Percentiles rank a stretch among this genome's conserved stretches.
phyloP scores from a whole-genome alignment of 2,888 invertebrate genomes.

The Nezara viridula region DNA sequence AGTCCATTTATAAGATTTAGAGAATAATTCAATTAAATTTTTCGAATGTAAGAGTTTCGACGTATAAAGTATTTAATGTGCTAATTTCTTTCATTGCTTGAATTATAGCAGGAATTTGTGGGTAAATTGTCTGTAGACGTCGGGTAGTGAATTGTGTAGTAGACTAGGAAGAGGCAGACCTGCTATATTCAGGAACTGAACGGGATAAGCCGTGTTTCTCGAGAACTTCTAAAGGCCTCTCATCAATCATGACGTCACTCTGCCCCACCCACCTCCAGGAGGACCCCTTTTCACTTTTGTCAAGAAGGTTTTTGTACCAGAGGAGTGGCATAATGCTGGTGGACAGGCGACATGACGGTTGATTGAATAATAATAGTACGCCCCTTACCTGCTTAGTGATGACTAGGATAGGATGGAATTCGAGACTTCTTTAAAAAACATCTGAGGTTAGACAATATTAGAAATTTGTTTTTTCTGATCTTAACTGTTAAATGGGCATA shows the following conservation, averaged over 20 bases:
- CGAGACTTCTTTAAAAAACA: background rate
- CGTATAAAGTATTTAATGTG: background rate
- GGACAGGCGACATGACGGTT: background rate
- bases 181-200: conserved; percentile 20
- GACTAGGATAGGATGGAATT: background rate
- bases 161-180: background rate
- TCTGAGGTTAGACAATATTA: background rate
- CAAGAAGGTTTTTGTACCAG: conserved; percentile 38
- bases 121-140: background rate
- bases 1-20: background rate
- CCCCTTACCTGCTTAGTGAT: background rate
- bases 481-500: too few relatives aligned
- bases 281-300: conserved; percentile 41
- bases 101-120: background rate
- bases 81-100: background rate
- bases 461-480: background rate
- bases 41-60: background rate
- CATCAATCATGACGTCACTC: conserved; percentile 48
- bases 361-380: background rate
- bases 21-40: background rate
- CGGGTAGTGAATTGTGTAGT: background rate
- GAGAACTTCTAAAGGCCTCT: conserved; percentile 46
- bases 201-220: conserved; percentile 39
- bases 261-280: conserved; percentile 36
- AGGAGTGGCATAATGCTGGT: background rate